Base-by-base conservation (phyloP, 2,797 vertebrate genomes). In the Danio kyathit region DNA sequence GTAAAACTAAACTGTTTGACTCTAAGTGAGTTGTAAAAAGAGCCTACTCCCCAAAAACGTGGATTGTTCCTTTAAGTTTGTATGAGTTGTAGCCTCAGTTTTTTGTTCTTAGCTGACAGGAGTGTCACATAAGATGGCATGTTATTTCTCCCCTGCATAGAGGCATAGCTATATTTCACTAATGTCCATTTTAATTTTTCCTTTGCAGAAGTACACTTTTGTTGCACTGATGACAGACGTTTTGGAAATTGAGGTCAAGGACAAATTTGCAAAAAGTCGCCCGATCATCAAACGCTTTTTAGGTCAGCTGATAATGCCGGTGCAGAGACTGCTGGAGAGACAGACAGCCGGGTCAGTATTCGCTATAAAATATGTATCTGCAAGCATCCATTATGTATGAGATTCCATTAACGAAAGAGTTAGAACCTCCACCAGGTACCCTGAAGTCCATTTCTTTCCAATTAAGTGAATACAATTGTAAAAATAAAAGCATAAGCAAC, bases 221-320 rank as follows among this genome's bases (percentile, higher is more conserved):
- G 97, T 99, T 91, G 97, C 97, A 79, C 95, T 99, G 89, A 93
- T 98, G 92, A 97, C 95, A 0, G 97, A 98, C 84, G 95, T 98
- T 87, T 89, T 97, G 90, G 96, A 97, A 93, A 95, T 98, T 56
- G 96, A 97, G 86, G 96, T 99, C 90, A 99, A 99, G 92, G 97
- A 99, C 91, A 98, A 98, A 91, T 99, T 99, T 89, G 93, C 97
- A 88, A 99, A 98, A 92, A 99, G 97, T 84, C 96, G 97, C 41
- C 97, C 97, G 0, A 98, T 99, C 92, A 99, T 99, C 93, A 98
- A 98, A 88, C 95, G 97, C 74, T 99, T 99, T 85, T 94, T 99
- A 88, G 97, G 97, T 86, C 98, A 98, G 90, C 94, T 99, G 84
- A 97, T 94, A 81, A 93, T 98, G 29, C 97, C 97, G 0, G 95